phyloP scores from a whole-genome alignment of 1,140 invertebrate genomes.

The Rhagoletis zephyria region DNA sequence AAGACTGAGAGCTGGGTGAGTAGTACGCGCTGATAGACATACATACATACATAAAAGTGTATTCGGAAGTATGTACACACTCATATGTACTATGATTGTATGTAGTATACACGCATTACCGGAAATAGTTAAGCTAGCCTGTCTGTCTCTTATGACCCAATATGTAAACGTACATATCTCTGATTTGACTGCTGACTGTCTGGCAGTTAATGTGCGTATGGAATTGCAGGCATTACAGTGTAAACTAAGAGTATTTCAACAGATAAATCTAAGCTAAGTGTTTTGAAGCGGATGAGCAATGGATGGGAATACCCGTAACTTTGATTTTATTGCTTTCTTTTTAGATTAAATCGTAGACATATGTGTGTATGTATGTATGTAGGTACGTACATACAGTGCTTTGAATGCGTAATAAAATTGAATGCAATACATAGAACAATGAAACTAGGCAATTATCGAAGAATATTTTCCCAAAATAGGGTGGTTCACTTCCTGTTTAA shows the following conservation, averaged over 20 bases:
- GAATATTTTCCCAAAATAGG: no score
- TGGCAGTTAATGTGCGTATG: constrained; percentile 21
- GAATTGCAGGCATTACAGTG: constrained; percentile 4
- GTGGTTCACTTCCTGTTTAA: no score
- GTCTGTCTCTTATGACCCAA: background rate
- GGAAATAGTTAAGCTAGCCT: background rate
- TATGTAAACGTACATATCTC: background rate
- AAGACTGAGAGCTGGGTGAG: background rate
- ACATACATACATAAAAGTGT: background rate
- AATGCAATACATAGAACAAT: no score
- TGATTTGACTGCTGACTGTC: background rate
- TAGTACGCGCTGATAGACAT: background rate
- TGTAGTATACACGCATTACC: background rate
- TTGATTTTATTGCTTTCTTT: background rate
- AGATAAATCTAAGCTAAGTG: constrained; percentile 22
- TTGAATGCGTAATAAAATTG: no score
- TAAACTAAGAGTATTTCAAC: background rate
- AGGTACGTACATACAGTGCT: background rate
- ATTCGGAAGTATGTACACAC: background rate
- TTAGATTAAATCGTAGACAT: no score
- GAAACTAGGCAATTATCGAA: no score
- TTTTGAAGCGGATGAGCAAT: background rate
- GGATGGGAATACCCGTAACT: background rate
- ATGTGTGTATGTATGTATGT: background rate
- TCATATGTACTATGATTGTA: background rate